Conservation (phyloP, 2,888 invertebrate genomes). For the Leucophenga maculata region DNA sequence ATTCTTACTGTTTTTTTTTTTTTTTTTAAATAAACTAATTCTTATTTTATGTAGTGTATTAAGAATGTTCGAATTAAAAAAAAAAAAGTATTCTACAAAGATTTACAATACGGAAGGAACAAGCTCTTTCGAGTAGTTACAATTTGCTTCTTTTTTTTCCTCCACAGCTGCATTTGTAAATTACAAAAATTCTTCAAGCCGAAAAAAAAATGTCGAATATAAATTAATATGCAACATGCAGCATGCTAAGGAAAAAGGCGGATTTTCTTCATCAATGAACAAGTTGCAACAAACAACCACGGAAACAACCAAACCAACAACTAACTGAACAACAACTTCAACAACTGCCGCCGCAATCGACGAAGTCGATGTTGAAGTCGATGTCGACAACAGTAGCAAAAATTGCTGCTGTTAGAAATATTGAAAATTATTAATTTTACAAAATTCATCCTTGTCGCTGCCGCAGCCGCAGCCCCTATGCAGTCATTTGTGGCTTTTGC, state of each 20-base stretch:
- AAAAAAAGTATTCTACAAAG: not conserved
- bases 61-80: too few species aligned
- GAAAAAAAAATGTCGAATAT: constrained; percentile 19
- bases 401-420: not conserved
- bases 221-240: constrained; percentile 19
- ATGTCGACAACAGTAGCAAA: not conserved
- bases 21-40: too few species aligned
- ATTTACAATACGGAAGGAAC: constrained; percentile 11
- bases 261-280: not conserved
- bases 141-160: not conserved
- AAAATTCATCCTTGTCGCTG: not conserved
- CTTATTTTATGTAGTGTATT: too few species aligned
- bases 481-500: constrained; percentile 6
- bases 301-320: constrained; percentile 8
- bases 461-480: too few species aligned
- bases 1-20: too few species aligned
- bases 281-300: constrained; percentile 4
- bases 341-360: constrained; percentile 3
- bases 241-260: not conserved
- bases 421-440: constrained; percentile 15
- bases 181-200: constrained; percentile 17
- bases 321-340: constrained; percentile 14
- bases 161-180: not conserved
- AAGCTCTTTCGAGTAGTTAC: not conserved
- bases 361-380: not conserved